Percentiles rank a stretch among this genome's conserved stretches.
Conservation (phyloP, 1,140 invertebrate species). For the Apis cerana region DNA sequence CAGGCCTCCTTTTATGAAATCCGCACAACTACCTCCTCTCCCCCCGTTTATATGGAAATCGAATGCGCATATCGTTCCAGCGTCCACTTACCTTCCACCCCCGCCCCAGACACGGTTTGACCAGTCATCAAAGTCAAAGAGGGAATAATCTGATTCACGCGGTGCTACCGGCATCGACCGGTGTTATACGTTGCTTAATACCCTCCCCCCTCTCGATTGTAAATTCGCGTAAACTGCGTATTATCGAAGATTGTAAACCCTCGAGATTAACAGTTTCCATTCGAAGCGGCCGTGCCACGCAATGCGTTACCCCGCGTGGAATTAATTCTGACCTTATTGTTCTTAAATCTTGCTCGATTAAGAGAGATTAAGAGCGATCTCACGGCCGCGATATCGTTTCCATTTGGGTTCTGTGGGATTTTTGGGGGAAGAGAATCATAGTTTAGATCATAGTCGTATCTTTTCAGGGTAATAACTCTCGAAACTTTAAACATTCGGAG, state of each 20-base stretch:
- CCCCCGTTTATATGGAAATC: constrained; percentile 34
- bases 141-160: constrained; percentile 23
- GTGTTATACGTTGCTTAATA: background rate
- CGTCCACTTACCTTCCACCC: constrained; percentile 10
- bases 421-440: no score
- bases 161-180: background rate
- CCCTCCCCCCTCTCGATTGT: background rate
- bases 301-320: background rate
- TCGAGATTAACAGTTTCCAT: background rate
- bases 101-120: constrained; percentile 8
- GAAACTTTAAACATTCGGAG: no score
- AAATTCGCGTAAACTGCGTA: background rate
- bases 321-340: background rate
- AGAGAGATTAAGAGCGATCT: no score
- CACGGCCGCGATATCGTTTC: no score
- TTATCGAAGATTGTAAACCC: constrained; percentile 18
- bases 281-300: background rate
- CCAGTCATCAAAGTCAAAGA: constrained; percentile 17
- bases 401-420: no score
- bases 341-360: no score
- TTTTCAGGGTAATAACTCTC: no score
- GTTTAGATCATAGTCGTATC: no score
- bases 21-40: background rate
- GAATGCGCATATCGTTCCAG: background rate
- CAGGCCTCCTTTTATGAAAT: constrained; percentile 24